phyloP scores from a whole-genome alignment of 2,113 vertebrate genomes.

The Hystrix brachyura region DNA sequence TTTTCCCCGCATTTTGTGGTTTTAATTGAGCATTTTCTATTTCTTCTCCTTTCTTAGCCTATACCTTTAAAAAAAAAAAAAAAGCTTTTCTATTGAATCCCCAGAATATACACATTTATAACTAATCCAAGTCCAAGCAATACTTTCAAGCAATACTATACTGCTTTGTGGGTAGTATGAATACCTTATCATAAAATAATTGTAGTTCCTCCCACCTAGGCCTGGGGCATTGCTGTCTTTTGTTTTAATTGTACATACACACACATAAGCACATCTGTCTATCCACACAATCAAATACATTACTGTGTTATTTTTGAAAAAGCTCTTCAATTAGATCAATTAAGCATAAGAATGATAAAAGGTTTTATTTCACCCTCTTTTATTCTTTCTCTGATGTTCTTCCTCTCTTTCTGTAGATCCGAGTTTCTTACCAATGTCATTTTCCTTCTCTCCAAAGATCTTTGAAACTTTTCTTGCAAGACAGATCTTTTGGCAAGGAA shows the following conservation, averaged over 20 bases:
- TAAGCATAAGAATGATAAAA: not conserved
- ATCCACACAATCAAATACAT: not conserved
- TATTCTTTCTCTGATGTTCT: not conserved
- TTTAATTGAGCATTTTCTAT: not conserved
- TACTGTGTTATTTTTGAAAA: not conserved
- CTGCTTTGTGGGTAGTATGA: not conserved
- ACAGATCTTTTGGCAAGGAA: not conserved
- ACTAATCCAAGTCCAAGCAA: not conserved
- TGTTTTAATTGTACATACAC: not conserved
- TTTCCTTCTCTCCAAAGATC: not conserved
- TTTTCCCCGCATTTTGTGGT: not conserved
- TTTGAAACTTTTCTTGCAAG: not conserved
- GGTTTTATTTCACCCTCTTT: not conserved
- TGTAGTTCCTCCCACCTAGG: not conserved
- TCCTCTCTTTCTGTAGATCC: not conserved
- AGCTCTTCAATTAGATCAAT: not conserved
- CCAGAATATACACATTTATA: not conserved
- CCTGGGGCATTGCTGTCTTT: not conserved
- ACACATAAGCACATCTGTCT: not conserved
- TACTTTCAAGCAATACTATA: not conserved
- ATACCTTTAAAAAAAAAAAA: not conserved
- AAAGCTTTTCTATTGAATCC: not conserved
- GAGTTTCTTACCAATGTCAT: not conserved
- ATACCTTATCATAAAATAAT: not conserved
- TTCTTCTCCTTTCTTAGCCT: not conserved